Evolutionary conservation across 2,113 vertebrate genomes (phyloP).

Genomic region (Tragulus kanchil): DNA sequence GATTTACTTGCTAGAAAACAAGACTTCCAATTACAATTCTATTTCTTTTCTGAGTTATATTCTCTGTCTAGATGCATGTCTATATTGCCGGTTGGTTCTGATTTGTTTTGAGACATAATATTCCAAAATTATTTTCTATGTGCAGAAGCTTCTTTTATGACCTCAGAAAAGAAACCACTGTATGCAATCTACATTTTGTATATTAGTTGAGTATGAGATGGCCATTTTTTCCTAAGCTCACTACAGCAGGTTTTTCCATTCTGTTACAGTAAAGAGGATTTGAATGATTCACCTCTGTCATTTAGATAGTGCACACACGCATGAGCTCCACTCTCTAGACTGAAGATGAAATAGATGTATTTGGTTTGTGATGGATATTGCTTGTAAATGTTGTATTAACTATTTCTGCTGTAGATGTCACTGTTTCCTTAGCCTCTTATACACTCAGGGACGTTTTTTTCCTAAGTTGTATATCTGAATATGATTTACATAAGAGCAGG

Average conservation of each 20-base stretch:
- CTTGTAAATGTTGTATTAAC: background rate
- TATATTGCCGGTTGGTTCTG: background rate
- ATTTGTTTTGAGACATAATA: background rate
- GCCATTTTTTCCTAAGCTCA: background rate
- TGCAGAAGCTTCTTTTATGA: background rate
- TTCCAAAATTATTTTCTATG: background rate
- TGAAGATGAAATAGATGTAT: background rate
- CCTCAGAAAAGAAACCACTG: background rate
- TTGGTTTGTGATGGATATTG: accelerated
- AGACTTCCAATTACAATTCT: slow-evolving; percentile 22
- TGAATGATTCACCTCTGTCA: slow-evolving; percentile 27
- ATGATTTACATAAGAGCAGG: background rate
- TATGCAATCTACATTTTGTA: background rate
- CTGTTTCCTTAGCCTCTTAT: background rate
- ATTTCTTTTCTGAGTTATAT: background rate
- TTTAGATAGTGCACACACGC: background rate
- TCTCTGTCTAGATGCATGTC: background rate
- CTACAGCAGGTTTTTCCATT: slow-evolving; percentile 52
- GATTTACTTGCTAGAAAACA: slow-evolving; percentile 26
- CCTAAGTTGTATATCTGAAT: background rate
- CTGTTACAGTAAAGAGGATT: slow-evolving; percentile 30
- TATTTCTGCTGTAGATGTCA: background rate
- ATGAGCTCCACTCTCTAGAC: background rate
- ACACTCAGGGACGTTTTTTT: background rate
- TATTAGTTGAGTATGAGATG: background rate